These are phyloP conservation scores for Pangasius macronema DNA, from an alignment of 2,797 vertebrate species.

Conservation along the genomic window DNA sequence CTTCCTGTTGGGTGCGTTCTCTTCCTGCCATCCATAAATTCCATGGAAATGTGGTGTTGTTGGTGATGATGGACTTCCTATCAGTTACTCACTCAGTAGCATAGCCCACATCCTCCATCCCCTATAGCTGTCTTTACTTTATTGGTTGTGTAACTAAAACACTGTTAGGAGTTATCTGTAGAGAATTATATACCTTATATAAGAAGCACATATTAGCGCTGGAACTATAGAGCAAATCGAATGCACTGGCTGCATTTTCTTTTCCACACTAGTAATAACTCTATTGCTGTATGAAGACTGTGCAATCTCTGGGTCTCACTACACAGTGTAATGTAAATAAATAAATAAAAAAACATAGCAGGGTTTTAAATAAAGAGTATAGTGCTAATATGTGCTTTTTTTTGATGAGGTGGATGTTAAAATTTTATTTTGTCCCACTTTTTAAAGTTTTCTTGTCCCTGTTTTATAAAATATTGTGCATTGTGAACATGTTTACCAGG, in stretches of 20 bases:
- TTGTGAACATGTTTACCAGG: neutral
- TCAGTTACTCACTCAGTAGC: conserved; percentile 34
- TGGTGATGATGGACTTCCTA: conserved; percentile 40
- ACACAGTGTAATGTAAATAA: neutral
- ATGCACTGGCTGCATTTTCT: neutral
- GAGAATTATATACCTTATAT: neutral
- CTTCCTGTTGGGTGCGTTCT: conserved; percentile 31
- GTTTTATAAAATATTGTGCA: neutral
- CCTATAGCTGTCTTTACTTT: conserved; percentile 13
- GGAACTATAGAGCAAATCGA: neutral
- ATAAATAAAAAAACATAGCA: neutral
- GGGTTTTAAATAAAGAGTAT: neutral
- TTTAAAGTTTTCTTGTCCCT: neutral
- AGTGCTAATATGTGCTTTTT: neutral
- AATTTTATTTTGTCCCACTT: neutral
- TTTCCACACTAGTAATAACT: neutral
- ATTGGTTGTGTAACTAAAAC: conserved; percentile 47
- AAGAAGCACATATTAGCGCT: neutral
- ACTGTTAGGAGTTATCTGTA: conserved; percentile 28
- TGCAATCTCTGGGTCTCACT: neutral
- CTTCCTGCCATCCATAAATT: conserved; percentile 24
- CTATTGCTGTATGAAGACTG: neutral
- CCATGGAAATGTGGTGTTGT: conserved; percentile 18
- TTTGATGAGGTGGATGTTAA: neutral
- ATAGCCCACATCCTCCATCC: conserved; percentile 11